These are phyloP conservation scores for Mesaphorura yosii DNA, from an alignment of 1,140 invertebrate species.

Conservation along the genomic window DNA sequence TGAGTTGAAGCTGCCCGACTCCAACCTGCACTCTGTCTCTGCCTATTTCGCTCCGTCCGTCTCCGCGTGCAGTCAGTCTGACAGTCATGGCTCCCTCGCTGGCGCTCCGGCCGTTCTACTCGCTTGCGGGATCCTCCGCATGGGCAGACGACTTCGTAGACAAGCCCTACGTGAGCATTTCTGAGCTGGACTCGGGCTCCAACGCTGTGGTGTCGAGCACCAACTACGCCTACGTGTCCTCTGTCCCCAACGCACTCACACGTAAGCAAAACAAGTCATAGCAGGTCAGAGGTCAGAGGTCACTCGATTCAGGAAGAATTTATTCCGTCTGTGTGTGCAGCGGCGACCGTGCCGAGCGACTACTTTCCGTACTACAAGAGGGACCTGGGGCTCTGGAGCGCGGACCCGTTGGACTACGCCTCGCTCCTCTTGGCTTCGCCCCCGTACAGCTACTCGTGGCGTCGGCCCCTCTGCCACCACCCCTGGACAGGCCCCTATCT, in stretches of 20 bases:
- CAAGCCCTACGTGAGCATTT: conserved; percentile 1
- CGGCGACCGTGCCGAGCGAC: conserved; percentile 1
- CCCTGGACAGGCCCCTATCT: no score
- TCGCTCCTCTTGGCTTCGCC: background rate
- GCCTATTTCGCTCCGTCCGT: no score
- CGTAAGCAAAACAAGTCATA: background rate
- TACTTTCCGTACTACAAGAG: conserved; percentile 3
- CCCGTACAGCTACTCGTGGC: background rate
- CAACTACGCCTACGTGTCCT: conserved; percentile 1
- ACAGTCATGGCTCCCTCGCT: no score
- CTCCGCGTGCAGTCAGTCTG: no score
- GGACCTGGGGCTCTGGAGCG: background rate
- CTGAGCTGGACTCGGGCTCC: background rate
- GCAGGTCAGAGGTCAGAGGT: background rate
- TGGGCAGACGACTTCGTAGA: no score
- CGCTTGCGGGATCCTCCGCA: no score
- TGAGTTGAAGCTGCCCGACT: no score
- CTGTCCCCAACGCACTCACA: background rate
- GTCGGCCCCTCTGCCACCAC: background rate
- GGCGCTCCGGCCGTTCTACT: no score
- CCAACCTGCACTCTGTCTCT: no score
- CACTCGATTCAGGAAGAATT: background rate
- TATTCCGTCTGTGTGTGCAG: background rate
- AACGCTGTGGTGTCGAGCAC: background rate
- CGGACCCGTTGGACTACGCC: background rate